These are phyloP conservation scores for Oeneis ivallda DNA, from an alignment of 2,888 invertebrate species.

Conservation along the genomic window DNA sequence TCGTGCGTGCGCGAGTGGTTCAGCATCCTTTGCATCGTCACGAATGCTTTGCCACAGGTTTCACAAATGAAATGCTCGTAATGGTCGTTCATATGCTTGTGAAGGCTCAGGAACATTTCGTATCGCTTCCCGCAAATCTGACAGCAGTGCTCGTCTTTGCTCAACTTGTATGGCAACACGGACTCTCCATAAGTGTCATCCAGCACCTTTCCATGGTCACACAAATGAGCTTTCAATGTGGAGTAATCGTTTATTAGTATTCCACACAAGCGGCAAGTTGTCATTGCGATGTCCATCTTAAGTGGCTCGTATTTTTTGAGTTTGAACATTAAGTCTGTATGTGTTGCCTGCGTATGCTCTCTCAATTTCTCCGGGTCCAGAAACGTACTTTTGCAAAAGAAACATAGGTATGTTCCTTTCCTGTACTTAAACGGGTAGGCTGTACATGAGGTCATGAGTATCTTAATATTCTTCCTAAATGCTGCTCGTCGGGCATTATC, in stretches of 20 bases:
- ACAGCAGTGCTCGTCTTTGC: conserved; percentile 65
- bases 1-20: conserved; percentile 70
- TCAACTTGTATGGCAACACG: conserved; percentile 70
- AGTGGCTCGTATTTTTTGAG: conserved; percentile 71
- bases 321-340: conserved; percentile 56
- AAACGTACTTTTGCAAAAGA: conserved; percentile 68
- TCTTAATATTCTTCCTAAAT: conserved; percentile 67
- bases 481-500: conserved; percentile 60
- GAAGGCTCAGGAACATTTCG: conserved; percentile 71
- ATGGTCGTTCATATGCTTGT: conserved; percentile 76
- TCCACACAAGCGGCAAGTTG: conserved; percentile 63
- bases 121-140: conserved; percentile 72
- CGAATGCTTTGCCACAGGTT: conserved; percentile 73
- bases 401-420: conserved; percentile 70
- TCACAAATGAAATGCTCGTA: conserved; percentile 74
- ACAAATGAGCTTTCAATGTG: conserved; percentile 60
- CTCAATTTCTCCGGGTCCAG: conserved; percentile 70
- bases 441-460: conserved; percentile 64
- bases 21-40: conserved; percentile 68
- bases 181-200: conserved; percentile 66
- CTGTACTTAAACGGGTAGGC: conserved; percentile 76
- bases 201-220: conserved; percentile 59
- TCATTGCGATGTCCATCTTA: conserved; percentile 68
- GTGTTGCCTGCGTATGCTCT: conserved; percentile 59
- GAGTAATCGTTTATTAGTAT: conserved; percentile 56